Evolutionary conservation across 2,888 invertebrate species (phyloP).

Genomic region (Apamea epomidion): DNA sequence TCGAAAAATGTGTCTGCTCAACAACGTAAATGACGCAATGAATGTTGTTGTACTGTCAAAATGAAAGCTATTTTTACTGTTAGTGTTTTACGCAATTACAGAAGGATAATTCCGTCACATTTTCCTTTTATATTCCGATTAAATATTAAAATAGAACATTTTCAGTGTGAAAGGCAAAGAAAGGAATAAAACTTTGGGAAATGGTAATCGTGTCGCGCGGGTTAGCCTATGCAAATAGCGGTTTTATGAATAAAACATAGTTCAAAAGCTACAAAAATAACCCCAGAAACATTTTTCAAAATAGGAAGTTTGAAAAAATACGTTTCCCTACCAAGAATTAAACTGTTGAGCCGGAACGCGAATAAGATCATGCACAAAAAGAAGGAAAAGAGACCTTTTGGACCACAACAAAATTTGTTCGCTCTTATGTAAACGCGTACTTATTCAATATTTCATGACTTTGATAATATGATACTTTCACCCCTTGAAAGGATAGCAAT

Average conservation of each 20-base stretch:
- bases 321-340: neutral
- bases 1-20: neutral
- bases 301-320: conserved; percentile 11
- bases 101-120: neutral
- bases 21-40: too few relatives aligned
- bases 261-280: conserved; percentile 27
- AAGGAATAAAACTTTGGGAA: conserved; percentile 24
- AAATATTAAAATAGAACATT: conserved; percentile 37
- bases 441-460: neutral
- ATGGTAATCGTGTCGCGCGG: conserved; percentile 43
- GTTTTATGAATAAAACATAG: conserved; percentile 56
- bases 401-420: neutral
- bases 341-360: neutral
- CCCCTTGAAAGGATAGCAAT: neutral
- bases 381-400: neutral
- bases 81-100: neutral
- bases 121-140: conserved; percentile 10
- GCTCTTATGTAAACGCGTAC: neutral
- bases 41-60: neutral
- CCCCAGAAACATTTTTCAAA: neutral
- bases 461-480: neutral
- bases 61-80: too few relatives aligned
- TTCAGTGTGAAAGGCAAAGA: conserved; percentile 24
- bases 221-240: conserved; percentile 48
- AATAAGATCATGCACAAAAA: neutral